phyloP scores from a whole-genome alignment of 2,888 invertebrate genomes.

The Melanchra persicariae region DNA sequence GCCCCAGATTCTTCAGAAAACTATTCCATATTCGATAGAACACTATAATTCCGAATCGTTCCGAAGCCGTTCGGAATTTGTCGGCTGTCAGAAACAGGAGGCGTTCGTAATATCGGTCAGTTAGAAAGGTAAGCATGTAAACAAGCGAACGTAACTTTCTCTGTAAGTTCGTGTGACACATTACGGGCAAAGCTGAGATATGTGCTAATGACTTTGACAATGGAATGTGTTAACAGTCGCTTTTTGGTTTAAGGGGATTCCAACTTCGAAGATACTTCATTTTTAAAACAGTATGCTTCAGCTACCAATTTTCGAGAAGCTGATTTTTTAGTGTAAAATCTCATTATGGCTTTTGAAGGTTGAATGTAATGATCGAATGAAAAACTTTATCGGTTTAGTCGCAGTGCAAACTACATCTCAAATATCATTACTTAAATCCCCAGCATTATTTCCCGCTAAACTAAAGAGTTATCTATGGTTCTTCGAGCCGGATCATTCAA shows the following conservation, averaged over 20 bases:
- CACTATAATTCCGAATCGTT: conserved; percentile 1
- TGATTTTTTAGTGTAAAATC: too few relatives aligned
- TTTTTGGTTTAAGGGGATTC: conserved; percentile 16
- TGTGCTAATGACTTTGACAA: conserved; percentile 49
- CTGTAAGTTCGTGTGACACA: conserved; percentile 49
- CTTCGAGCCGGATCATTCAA: conserved; percentile 14
- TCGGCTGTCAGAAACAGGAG: conserved; percentile 39
- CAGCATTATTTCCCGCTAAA: too few relatives aligned
- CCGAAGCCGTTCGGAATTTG: conserved; percentile 5
- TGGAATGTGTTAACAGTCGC: conserved; percentile 40
- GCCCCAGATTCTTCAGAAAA: background rate
- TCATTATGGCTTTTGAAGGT: background rate
- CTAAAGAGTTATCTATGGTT: background rate
- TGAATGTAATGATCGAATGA: too few relatives aligned
- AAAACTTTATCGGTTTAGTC: background rate
- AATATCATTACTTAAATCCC: background rate
- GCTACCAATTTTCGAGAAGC: too few relatives aligned
- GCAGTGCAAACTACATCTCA: too few relatives aligned
- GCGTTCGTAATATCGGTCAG: conserved; percentile 26
- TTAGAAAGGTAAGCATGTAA: conserved; percentile 54
- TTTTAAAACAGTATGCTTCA: background rate
- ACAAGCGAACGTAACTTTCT: conserved; percentile 49
- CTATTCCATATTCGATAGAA: conserved; percentile 8
- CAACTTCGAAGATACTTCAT: background rate
- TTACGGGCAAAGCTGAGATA: conserved; percentile 41